Conservation (phyloP, 2,888 invertebrate genomes). For the Ophioninae sp. region DNA sequence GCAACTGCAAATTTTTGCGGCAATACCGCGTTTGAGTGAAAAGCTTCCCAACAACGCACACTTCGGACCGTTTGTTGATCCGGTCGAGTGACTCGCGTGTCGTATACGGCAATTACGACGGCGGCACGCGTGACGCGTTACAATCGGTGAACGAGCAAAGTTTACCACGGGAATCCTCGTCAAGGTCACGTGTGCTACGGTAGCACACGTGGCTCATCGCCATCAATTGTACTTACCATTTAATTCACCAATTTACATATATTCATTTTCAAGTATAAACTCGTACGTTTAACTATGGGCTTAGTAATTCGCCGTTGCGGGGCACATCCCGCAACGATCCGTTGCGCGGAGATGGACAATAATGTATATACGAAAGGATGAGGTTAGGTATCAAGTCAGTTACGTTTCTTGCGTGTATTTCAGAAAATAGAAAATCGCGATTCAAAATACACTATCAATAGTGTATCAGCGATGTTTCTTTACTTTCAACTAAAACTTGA, state of each 20-base stretch:
- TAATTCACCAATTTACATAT: constrained; percentile 33
- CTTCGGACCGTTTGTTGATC: neutral
- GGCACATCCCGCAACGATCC: neutral
- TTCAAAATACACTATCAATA: no score
- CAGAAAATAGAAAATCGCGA: no score
- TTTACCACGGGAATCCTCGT: constrained; percentile 7
- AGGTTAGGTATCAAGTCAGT: neutral
- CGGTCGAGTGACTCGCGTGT: constrained; percentile 1
- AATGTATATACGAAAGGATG: neutral
- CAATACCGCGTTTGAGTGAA: neutral
- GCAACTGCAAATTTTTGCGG: neutral
- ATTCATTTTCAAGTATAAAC: neutral
- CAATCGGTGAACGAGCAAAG: constrained; percentile 27
- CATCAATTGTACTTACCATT: constrained; percentile 52
- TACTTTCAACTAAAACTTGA: no score
- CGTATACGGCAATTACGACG: constrained; percentile 32
- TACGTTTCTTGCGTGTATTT: no score
- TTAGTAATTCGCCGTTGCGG: neutral
- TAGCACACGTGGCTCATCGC: constrained; percentile 32
- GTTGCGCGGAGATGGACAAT: neutral
- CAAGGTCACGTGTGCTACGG: constrained; percentile 47
- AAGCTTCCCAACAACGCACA: neutral
- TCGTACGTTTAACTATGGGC: neutral
- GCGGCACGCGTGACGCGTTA: constrained; percentile 33
- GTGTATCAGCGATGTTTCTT: no score